Conservation (phyloP, 2,113 vertebrate species). For the Eupsittula cactorum region DNA sequence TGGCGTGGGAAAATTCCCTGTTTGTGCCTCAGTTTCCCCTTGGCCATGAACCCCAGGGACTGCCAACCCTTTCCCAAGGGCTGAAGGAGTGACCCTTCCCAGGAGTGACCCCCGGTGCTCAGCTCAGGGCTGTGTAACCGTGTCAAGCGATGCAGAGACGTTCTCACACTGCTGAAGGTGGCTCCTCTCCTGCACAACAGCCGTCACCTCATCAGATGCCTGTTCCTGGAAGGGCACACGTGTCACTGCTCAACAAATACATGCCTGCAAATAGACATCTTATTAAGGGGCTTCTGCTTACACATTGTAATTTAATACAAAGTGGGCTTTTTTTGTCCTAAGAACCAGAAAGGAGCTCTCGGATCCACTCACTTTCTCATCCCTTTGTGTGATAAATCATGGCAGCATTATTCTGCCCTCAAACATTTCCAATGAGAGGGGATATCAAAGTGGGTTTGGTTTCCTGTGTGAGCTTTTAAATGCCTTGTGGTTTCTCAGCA, state of each 20-base stretch:
- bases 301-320: background rate
- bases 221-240: background rate
- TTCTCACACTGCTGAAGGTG: accelerated
- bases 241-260: background rate
- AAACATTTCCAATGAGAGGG: conserved; percentile 20
- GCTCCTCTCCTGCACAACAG: background rate
- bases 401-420: conserved; percentile 36
- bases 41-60: accelerated
- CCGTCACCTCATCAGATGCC: background rate
- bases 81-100: background rate
- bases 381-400: conserved; percentile 25
- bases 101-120: background rate
- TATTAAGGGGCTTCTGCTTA: background rate
- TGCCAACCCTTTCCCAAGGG: background rate
- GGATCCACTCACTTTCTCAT: background rate
- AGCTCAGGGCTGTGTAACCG: accelerated
- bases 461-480: conserved; percentile 46
- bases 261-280: background rate
- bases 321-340: background rate
- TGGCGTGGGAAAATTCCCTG: accelerated
- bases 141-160: accelerated
- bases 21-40: background rate
- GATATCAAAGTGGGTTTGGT: conserved; percentile 54
- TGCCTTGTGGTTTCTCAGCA: conserved; percentile 41
- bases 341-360: background rate